Percentiles rank a stretch among this genome's conserved stretches.
These are phyloP conservation scores for Craseonycteris thonglongyai DNA, from an alignment of 2,113 vertebrate species.

Conservation along the genomic window DNA sequence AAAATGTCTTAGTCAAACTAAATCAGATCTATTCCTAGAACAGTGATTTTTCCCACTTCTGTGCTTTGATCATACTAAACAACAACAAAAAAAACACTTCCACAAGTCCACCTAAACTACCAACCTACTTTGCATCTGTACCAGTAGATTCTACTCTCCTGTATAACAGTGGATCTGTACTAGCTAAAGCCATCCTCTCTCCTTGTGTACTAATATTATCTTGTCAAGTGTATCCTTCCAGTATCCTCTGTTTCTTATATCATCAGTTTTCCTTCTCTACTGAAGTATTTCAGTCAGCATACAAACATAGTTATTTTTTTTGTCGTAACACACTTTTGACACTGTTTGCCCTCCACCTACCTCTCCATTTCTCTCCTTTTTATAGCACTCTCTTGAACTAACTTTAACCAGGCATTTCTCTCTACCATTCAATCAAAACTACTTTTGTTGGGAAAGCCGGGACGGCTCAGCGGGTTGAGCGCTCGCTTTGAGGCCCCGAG, in stretches of 20 bases:
- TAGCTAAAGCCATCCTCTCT: not conserved
- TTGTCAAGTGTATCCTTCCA: not conserved
- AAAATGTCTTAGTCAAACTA: not conserved
- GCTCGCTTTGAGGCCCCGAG: no score
- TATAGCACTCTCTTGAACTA: not conserved
- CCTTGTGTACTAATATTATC: not conserved
- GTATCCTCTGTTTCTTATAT: not conserved
- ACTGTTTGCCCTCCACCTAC: not conserved
- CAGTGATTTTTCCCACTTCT: not conserved
- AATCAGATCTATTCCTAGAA: not conserved
- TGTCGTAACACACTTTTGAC: not conserved
- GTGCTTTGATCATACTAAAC: not conserved
- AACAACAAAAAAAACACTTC: not conserved
- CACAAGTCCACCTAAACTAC: not conserved
- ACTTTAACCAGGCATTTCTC: not conserved
- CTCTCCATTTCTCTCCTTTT: not conserved
- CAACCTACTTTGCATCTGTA: not conserved
- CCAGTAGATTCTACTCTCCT: not conserved
- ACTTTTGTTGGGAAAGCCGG: no score
- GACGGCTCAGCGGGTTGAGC: no score
- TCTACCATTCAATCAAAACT: not conserved
- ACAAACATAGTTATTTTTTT: not conserved
- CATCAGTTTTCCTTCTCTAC: not conserved
- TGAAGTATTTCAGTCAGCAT: not conserved
- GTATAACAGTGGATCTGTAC: not conserved